Evolutionary conservation across 2,888 invertebrate species (phyloP).

Genomic region (Orgyia antiqua): DNA sequence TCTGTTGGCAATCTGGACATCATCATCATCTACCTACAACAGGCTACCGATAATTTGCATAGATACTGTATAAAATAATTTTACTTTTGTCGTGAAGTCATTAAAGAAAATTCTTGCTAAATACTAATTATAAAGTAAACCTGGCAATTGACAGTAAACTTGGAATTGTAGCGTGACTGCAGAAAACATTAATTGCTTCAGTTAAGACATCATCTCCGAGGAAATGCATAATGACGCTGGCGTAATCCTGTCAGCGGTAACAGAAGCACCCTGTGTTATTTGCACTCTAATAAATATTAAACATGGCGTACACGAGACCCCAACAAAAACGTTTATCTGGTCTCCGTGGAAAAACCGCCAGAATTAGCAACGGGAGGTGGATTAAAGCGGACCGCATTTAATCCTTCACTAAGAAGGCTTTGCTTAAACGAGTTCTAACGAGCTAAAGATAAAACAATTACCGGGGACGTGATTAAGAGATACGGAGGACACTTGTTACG

Average conservation of each 20-base stretch:
- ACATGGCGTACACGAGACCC: slow-evolving; percentile 53
- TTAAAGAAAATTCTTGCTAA: no score
- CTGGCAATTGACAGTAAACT: no score
- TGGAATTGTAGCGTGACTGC: no score
- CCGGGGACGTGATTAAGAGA: slow-evolving; percentile 74
- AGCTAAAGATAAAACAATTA: slow-evolving; percentile 79
- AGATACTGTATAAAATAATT: no score
- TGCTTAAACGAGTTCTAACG: slow-evolving; percentile 79
- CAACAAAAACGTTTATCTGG: slow-evolving; percentile 75
- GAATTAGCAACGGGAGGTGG: slow-evolving; percentile 75
- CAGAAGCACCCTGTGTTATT: slow-evolving; percentile 57
- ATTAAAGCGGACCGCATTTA: slow-evolving; percentile 76
- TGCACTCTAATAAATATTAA: slow-evolving; percentile 74
- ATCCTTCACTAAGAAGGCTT: slow-evolving; percentile 79
- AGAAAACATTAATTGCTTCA: no score
- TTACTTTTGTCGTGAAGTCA: no score
- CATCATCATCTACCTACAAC: no score
- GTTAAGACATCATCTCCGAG: no score
- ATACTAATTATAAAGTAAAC: no score
- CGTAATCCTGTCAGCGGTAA: slow-evolving; percentile 61
- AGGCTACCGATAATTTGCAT: no score
- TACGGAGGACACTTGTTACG: slow-evolving; percentile 75
- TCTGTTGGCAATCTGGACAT: no score
- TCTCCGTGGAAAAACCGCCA: slow-evolving; percentile 73
- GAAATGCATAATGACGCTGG: slow-evolving; percentile 49